Evolutionary conservation across 2,888 invertebrate genomes (phyloP).

Genomic region (Tolmerus cingulatus): DNA sequence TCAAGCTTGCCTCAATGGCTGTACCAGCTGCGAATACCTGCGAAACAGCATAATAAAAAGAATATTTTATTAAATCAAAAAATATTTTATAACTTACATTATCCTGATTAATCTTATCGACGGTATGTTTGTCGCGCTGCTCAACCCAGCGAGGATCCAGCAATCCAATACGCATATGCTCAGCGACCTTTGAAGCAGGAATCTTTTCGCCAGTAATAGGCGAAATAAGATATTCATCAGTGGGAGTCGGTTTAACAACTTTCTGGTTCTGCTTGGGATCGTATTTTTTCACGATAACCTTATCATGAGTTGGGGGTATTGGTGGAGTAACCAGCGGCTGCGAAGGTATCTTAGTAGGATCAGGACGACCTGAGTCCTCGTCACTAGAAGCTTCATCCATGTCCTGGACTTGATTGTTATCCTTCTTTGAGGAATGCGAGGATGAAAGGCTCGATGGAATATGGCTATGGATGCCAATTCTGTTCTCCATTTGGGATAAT

Average conservation of each 20-base stretch:
- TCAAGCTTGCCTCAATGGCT: conserved; percentile 95
- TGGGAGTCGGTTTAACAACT: conserved; percentile 70
- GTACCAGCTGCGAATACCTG: conserved; percentile 68
- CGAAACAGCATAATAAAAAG: neutral
- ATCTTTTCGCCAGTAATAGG: conserved; percentile 98
- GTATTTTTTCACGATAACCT: conserved; percentile 95
- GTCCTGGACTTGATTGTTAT: conserved; percentile 60
- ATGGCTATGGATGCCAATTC: conserved; percentile 63
- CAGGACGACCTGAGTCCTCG: conserved; percentile 66
- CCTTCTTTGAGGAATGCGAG: conserved; percentile 59
- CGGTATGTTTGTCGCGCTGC: conserved; percentile 91
- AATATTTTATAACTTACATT: conserved; percentile 58
- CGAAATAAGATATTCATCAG: conserved; percentile 93
- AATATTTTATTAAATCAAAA: neutral
- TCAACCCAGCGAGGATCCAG: conserved; percentile 98
- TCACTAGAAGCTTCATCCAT: conserved; percentile 86
- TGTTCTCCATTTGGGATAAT: conserved; percentile 74
- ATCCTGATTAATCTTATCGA: conserved; percentile 92
- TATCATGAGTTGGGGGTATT: conserved; percentile 86
- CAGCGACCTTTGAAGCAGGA: conserved; percentile 95
- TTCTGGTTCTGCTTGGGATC: conserved; percentile 86
- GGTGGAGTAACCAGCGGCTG: conserved; percentile 70
- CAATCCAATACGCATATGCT: conserved; percentile 96
- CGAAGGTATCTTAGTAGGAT: conserved; percentile 62
- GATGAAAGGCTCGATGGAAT: conserved; percentile 55